Evolutionary conservation across 53 echinoderm and acorn worm species (phyloP), one percentile per base, ranked within the genome.

Genomic region (Zoroaster sp.): DNA sequence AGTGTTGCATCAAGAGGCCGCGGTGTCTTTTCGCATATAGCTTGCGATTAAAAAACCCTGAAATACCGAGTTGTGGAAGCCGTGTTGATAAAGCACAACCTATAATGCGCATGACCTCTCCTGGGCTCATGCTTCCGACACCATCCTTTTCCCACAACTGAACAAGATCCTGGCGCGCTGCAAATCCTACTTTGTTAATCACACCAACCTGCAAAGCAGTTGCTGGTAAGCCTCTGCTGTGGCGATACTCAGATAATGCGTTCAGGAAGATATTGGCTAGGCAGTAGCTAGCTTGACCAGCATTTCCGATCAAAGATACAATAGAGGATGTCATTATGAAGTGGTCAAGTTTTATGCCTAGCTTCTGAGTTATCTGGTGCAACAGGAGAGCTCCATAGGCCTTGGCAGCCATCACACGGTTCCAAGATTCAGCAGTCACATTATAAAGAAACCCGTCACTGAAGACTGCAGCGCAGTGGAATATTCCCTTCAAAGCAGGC

Each of bases 271-370:
- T 81, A 45, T 94, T 94, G 30, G 94, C 91, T 17, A 83, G 77
- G 47, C 89, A 91, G 80, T 94, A 94, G 40, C 72, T 80, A 1
- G 81, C 89, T 52, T 94, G 94, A 18, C 93, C 93, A 17, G 86
- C 41, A 75, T 93, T 93, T 7, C 93, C 93, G 3, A 93, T n/a
- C 37, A 87, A 13, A 4, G 85, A 73, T 4, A 90, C 81, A 43
- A 93, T 45, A 20, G 93, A 93, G 20, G 93, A 93, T 1, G 80
- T 73, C 53, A 79, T 51, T 2, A 91, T 88, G 72, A 94, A 94
- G 34, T 83, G 59, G n/a, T n/a, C n/a, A n/a, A n/a, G n/a, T n/a
- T n/a, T n/a, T n/a, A n/a, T n/a, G n/a, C n/a, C n/a, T n/a, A 89
- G 70, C 73, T 86, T 88, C 21, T 40, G 18, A 3, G 94, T 91